Conservation (phyloP, 2,797 vertebrate species). For the Australoheros facetus region DNA sequence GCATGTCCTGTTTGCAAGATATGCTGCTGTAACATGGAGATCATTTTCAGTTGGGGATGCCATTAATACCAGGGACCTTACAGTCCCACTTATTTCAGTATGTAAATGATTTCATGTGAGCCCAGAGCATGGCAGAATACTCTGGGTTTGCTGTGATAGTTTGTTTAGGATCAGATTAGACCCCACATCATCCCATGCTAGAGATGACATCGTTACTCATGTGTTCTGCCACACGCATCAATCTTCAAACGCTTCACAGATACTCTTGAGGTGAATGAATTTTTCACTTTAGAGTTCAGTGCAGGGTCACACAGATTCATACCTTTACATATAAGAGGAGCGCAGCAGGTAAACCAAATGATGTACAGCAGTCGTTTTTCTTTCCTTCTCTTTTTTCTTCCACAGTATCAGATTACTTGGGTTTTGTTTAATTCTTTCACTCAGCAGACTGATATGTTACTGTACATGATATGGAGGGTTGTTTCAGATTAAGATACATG, state of each 20-base stretch:
- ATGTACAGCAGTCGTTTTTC: conserved; percentile 50
- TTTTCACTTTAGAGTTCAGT: conserved; percentile 85
- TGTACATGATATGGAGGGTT: conserved; percentile 3
- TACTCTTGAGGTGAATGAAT: conserved; percentile 83
- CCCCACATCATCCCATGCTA: conserved; percentile 72
- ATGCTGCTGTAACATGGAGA: conserved; percentile 57
- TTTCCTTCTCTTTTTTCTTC: conserved; percentile 24
- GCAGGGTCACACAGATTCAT: conserved; percentile 76
- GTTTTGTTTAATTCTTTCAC: conserved; percentile 29
- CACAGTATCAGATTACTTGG: conserved; percentile 35
- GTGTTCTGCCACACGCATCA: conserved; percentile 79
- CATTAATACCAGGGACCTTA: conserved; percentile 66
- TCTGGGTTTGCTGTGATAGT: conserved; percentile 50
- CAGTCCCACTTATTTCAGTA: conserved; percentile 62
- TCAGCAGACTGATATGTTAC: conserved; percentile 17
- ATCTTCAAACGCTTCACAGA: conserved; percentile 78
- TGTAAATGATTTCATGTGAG: conserved; percentile 59
- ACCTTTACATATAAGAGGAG: conserved; percentile 63
- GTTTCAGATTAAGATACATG: conserved; percentile 33
- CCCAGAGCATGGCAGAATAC: conserved; percentile 34
- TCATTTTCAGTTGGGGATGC: conserved; percentile 59
- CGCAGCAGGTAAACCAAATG: conserved; percentile 75
- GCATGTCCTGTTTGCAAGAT: conserved; percentile 58
- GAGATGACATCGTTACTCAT: conserved; percentile 85
- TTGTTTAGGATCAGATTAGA: conserved; percentile 77